These are phyloP conservation scores for Kryphioiulus occultus DNA, from an alignment of 2,888 invertebrate species.

Conservation along the genomic window DNA sequence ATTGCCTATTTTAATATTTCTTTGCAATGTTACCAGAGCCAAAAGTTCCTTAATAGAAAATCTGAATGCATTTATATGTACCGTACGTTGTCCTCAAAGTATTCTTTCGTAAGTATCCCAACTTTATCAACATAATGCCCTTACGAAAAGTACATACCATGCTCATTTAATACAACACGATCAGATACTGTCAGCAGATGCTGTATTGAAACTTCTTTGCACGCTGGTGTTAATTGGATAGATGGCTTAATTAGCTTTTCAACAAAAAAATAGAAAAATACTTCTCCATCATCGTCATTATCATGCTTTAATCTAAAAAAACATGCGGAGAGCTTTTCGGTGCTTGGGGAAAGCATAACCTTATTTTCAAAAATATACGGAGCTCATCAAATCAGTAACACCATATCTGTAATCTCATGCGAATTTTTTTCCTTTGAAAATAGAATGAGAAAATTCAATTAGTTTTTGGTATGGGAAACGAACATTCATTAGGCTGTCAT, in stretches of 20 bases:
- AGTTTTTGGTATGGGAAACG: neutral
- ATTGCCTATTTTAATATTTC: neutral
- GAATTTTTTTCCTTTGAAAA: neutral
- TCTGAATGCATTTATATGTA: neutral
- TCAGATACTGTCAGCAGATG: neutral
- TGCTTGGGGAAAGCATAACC: neutral
- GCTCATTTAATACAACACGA: neutral
- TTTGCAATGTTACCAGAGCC: neutral
- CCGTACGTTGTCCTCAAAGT: too few species aligned
- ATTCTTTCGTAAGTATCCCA: too few species aligned
- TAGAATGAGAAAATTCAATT: neutral
- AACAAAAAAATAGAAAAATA: neutral
- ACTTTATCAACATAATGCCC: too few species aligned
- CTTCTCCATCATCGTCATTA: neutral
- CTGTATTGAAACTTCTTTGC: neutral
- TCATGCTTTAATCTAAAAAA: neutral
- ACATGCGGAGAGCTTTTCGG: neutral
- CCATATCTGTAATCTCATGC: neutral
- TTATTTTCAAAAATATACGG: neutral
- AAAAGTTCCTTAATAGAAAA: neutral
- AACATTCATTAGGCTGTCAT: neutral
- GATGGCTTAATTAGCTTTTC: neutral
- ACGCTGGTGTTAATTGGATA: neutral
- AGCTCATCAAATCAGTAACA: conserved; percentile 17
- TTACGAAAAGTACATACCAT: too few species aligned